These are phyloP conservation scores for Seison nebaliae DNA, from an alignment of 1,140 invertebrate species.

Conservation along the genomic window DNA sequence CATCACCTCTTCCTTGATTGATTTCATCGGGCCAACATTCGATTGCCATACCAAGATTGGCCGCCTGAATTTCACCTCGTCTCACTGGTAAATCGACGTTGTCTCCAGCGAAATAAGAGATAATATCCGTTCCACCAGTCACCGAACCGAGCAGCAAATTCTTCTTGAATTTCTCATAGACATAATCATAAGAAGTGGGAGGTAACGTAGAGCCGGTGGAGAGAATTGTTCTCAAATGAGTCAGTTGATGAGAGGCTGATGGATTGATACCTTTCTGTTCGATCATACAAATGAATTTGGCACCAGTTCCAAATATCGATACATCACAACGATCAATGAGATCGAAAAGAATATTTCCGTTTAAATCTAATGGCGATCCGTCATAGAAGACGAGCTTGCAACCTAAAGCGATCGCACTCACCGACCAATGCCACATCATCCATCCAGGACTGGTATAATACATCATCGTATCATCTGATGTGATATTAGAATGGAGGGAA, in stretches of 20 bases:
- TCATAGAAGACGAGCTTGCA: constrained; percentile 36
- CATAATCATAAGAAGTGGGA: constrained; percentile 33
- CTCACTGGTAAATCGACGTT: constrained; percentile 32
- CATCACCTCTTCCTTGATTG: constrained; percentile 12
- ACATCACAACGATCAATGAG: constrained; percentile 32
- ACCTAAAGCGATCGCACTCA: constrained; percentile 25
- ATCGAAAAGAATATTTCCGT: constrained; percentile 32
- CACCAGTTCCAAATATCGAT: constrained; percentile 35
- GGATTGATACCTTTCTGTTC: constrained; percentile 24
- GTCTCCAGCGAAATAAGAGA: constrained; percentile 36
- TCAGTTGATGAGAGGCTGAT: constrained; percentile 28
- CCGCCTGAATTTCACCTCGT: constrained; percentile 34
- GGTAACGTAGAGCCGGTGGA: constrained; percentile 37
- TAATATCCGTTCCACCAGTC: constrained; percentile 36
- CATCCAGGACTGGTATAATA: constrained; percentile 38
- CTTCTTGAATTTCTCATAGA: constrained; percentile 33
- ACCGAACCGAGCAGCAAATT: constrained; percentile 35
- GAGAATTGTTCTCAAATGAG: constrained; percentile 30
- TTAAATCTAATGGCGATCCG: constrained; percentile 33
- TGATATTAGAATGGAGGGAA: constrained; percentile 32
- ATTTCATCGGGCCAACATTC: constrained; percentile 29
- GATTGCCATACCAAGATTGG: constrained; percentile 33
- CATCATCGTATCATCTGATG: constrained; percentile 31
- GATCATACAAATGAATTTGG: constrained; percentile 34
- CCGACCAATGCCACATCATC: constrained; percentile 41